phyloP scores from a whole-genome alignment of 2,797 vertebrate genomes.

The Bryconaethiops microstoma region DNA sequence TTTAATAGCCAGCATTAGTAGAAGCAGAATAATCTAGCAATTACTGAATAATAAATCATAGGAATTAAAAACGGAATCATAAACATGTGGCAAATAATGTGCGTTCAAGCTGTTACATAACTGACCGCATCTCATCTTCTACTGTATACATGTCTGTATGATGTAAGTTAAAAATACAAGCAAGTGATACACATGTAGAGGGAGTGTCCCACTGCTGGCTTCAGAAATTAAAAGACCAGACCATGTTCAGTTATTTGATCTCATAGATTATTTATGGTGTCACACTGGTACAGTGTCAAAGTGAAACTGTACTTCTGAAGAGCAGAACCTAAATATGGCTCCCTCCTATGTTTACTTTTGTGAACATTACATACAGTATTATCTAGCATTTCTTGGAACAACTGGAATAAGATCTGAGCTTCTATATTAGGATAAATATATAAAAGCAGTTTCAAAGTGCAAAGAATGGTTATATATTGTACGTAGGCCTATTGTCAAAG shows the following conservation, averaged over 20 bases:
- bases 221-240: not conserved
- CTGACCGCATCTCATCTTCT: not conserved
- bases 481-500: too few species aligned
- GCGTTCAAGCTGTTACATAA: constrained; percentile 33
- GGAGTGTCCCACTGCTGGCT: constrained; percentile 3
- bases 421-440: not conserved
- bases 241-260: constrained; percentile 52
- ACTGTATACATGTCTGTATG: constrained; percentile 30
- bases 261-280: constrained; percentile 30
- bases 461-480: too few species aligned
- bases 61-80: too few species aligned
- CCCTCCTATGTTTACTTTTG: not conserved
- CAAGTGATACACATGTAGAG: constrained; percentile 6
- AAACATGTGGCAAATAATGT: constrained; percentile 49
- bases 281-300: constrained; percentile 52
- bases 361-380: too few species aligned
- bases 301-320: constrained; percentile 40
- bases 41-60: too few species aligned
- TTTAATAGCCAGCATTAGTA: too few species aligned
- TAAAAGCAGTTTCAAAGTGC: not conserved
- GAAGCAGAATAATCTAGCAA: too few species aligned
- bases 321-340: constrained; percentile 6
- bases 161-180: constrained; percentile 68
- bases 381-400: not conserved
- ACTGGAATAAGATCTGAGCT: not conserved